Evolutionary conservation across 2,113 vertebrate species (phyloP), one percentile per base, ranked within the genome.

Genomic region (Calidris pygmaea): DNA sequence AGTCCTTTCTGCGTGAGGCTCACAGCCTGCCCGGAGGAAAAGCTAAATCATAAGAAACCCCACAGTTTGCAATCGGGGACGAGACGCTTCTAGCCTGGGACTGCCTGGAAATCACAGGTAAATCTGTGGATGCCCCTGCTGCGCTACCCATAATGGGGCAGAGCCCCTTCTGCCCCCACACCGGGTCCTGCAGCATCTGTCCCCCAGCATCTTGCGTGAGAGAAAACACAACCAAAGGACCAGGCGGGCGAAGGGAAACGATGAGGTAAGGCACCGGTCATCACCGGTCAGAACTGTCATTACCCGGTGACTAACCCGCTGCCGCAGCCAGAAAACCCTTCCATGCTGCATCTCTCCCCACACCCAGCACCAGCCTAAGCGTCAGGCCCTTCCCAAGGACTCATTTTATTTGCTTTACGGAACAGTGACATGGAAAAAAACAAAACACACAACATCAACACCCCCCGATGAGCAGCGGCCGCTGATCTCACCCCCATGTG

Each of bases 1-100:
- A 65, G 26, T 3, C 63, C 45, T 63, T 39, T 55, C 70, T 23
- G 15, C 0, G 0, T 7, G 34, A 66, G 18, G 66, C 32, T 50
- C 14, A 26, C 8, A 48, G 43, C 45, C n/a, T 52, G 68, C 35
- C 72, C 1, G 0, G 35, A 59, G 39, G 58, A 78, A 65, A 55
- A 72, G 53, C 73, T 66, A n/a, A 70, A 19, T 27, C 55, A 39
- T 1, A 8, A 76, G 32, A 74, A 89, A 3, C 29, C 32, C 20
- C n/a, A 12, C 0, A 2, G 17, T 21, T 15, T 48, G 60, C 55
- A 68, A 53, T 8, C 59, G 12, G 32, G 6, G 12, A 77, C 0
- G 0, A 32, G 37, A 43, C 3, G 29, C 53, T 81, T 45, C 34
- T 12, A 60, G 27, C 17, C 16, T 10, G 37, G 50, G 45, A 68